Conservation (phyloP, 2,113 vertebrate genomes). For the Xiphias gladius region DNA sequence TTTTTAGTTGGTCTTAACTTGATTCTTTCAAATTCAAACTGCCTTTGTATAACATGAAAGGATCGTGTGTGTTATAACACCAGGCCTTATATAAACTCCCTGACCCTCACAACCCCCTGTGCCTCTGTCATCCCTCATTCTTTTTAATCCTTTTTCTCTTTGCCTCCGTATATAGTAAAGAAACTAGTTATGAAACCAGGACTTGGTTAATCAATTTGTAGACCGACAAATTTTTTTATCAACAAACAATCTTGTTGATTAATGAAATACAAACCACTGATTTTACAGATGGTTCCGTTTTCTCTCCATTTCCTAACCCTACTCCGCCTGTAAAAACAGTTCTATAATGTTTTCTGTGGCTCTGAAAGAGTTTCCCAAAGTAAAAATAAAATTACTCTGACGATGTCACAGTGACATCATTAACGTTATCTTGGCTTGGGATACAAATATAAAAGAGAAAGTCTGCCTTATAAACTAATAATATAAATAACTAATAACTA, state of each 20-base stretch:
- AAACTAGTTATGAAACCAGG: background rate
- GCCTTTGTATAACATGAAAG: constrained; percentile 40
- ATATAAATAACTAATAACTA: too few relatives aligned
- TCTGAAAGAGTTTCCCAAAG: background rate
- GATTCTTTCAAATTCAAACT: constrained; percentile 54
- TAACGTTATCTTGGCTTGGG: background rate
- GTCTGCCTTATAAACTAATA: background rate
- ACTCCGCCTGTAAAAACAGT: background rate
- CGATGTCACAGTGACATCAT: background rate
- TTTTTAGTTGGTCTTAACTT: constrained; percentile 31
- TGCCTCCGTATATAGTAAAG: accelerated
- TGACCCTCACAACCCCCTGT: constrained; percentile 5
- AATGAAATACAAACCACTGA: background rate
- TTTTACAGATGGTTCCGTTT: background rate
- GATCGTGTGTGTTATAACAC: constrained; percentile 25
- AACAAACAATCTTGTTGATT: background rate
- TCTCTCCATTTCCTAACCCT: background rate
- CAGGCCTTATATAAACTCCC: constrained; percentile 39
- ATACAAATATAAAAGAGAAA: background rate
- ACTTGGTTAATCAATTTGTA: background rate
- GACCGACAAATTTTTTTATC: background rate
- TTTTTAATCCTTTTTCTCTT: background rate
- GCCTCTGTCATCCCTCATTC: constrained; percentile 31
- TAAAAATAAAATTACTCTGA: background rate
- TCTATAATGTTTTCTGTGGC: background rate